Evolutionary conservation across 2,888 invertebrate genomes (phyloP), one percentile per base, ranked within the genome.

Genomic region (Volucella bombylans): DNA sequence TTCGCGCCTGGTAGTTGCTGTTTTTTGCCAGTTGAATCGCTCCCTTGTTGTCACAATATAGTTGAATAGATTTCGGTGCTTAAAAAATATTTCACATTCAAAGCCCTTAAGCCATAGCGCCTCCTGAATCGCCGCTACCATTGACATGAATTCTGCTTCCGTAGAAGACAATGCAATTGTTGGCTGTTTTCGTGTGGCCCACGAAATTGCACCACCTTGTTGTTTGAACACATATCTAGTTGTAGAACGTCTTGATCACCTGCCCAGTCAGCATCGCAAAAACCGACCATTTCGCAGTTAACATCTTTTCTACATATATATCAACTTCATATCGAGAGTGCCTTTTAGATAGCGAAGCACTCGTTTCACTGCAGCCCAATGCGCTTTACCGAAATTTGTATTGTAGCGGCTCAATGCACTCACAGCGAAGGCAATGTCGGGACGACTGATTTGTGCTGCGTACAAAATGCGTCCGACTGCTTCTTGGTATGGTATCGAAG

Each of bases 1-100:
- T 81, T 15, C 85, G 55, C 50, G 80, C 80, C 31, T 71, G 74
- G 18, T 76, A 80, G 47, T 77, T 76, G 49, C 45, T 71, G 62
- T 80, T 80, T 9, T 64, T 64, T 11, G 62, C 55, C 23, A 74
- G 18, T 2, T 18, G 41, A 11, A 81, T 59, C 18, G 74, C 68
- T 11, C 62, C 55, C 62, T 68, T 68, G 23, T 81, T 81, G 41
- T 74, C 62, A 15, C 71, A 76, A 41, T 23, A 72, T 12, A 72
- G 50, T n/a, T 11, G 4, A 11, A 67, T 67, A 1, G 12, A 9
- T 41, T 67, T 65, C 11, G 54, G 39, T 38, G 78, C 61, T 11
- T 12, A 15, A 41, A 67, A 43, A 79, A 62, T 8, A 76, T 68
- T 47, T 73, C 64, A n/a, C n/a, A n/a, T n/a, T n/a, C n/a, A n/a